Conservation (phyloP, 2,888 invertebrate species). For the Caenorhabditis uteleia region DNA sequence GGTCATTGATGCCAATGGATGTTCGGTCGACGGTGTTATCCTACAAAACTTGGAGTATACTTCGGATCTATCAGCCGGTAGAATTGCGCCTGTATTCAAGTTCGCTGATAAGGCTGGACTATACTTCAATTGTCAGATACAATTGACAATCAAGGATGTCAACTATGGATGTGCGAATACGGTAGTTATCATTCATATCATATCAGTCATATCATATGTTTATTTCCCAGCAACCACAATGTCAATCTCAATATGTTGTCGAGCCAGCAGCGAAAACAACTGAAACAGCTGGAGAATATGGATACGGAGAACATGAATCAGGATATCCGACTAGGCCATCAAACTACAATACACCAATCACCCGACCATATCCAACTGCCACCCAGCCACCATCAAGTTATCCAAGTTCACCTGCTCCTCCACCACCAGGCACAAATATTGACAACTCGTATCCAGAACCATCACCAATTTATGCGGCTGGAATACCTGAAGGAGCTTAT, state of each 20-base stretch:
- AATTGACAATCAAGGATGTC: conserved; percentile 63
- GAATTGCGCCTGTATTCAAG: conserved; percentile 61
- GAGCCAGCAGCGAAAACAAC: conserved; percentile 47
- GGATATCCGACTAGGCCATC: conserved; percentile 49
- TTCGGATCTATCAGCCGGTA: conserved; percentile 64
- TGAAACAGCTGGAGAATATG: conserved; percentile 34
- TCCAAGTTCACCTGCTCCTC: conserved; percentile 36
- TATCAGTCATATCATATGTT: not conserved
- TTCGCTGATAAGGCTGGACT: conserved; percentile 67
- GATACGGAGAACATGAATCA: conserved; percentile 34
- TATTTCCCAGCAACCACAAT: conserved; percentile 44
- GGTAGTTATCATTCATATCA: conserved; percentile 23
- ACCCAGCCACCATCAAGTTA: conserved; percentile 22
- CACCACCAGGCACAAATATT: conserved; percentile 20
- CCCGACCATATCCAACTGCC: conserved; percentile 6
- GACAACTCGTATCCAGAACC: conserved; percentile 29
- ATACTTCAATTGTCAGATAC: conserved; percentile 69
- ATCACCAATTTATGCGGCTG: conserved; percentile 18
- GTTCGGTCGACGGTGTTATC: conserved; percentile 63
- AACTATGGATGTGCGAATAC: conserved; percentile 50
- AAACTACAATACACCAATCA: conserved; percentile 15
- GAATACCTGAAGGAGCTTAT: conserved; percentile 3
- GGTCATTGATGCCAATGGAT: conserved; percentile 66
- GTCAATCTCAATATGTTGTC: conserved; percentile 39
- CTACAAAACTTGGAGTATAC: conserved; percentile 65